A percentile compares a stretch with the other conserved stretches of the same genome.
These are phyloP conservation scores for Agrypnus murinus DNA, from an alignment of 2,888 invertebrate species.

Conservation along the genomic window DNA sequence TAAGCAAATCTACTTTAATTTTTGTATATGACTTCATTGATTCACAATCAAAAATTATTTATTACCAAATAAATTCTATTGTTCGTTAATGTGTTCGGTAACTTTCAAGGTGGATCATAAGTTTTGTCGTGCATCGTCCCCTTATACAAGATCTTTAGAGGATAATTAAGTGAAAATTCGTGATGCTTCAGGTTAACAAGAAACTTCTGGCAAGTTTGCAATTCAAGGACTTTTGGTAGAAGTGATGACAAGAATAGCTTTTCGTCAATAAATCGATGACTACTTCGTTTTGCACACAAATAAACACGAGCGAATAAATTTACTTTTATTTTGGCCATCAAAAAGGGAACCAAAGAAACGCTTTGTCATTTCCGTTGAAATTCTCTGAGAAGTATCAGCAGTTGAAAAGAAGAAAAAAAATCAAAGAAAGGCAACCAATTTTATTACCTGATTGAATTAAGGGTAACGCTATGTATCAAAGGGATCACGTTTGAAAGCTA, in stretches of 20 bases:
- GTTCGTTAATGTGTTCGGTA: neutral
- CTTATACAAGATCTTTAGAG: neutral
- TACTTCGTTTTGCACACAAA: slow-evolving; percentile 14
- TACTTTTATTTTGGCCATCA: slow-evolving; percentile 22
- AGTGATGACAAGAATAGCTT: slow-evolving; percentile 15
- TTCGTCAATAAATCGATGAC: slow-evolving; percentile 27
- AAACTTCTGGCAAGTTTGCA: slow-evolving; percentile 21
- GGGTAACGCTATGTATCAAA: too few species aligned
- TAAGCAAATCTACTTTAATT: too few species aligned
- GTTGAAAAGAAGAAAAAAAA: neutral
- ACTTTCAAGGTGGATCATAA: neutral
- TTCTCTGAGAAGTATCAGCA: too few species aligned
- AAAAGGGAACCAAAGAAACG: slow-evolving; percentile 21
- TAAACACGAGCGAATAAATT: slow-evolving; percentile 28
- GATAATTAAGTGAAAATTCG: slow-evolving; percentile 27
- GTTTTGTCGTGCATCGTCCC: neutral
- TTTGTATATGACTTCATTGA: too few species aligned
- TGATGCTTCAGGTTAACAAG: slow-evolving; percentile 8
- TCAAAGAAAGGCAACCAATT: slow-evolving; percentile 8
- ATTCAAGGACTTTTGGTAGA: slow-evolving; percentile 7
- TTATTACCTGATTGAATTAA: slow-evolving; percentile 1
- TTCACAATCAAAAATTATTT: too few species aligned
- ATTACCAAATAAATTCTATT: too few species aligned
- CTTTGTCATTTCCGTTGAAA: slow-evolving; percentile 23
- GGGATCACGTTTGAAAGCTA: too few species aligned